Base-by-base conservation (phyloP, 2,888 invertebrate species). In the Laspeyria flexula region DNA sequence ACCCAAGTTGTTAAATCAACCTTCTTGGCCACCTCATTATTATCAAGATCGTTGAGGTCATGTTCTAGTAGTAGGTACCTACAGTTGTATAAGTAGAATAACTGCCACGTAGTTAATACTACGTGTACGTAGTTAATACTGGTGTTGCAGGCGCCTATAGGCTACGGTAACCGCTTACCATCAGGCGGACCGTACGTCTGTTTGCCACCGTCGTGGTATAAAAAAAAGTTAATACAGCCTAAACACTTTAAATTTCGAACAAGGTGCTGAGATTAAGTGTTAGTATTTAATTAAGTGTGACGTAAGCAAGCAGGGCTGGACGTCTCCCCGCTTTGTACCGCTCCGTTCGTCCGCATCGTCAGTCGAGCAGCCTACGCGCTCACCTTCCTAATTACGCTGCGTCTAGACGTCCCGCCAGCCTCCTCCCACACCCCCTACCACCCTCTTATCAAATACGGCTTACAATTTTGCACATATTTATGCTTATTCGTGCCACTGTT, bases 331-430 rank as follows among this genome's bases (percentile, higher is more conserved):
- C 73, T 60, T 73, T 69, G 73, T 70, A 73, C 71, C 68, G 70
- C 55, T 68, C 57, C 63, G 58, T 67, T 71, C 60, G 65, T 69
- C 77, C 58, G 60, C 56, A 37, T 70, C 44, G 68, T 51, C 58
- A 50, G 54, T 48, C 63, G 65, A 69, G 63, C 79, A 77, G 86
- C 89, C 87, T 87, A 86, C 86, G 77, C 81, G 80, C 83, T 88
- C 77, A 88, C 90, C 90, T 89, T 87, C 86, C 85, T 90, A 90
- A 91, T 91, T 85, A 85, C 85, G 72, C 81, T 81, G 77, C 77
- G 91, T 90, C 90, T 90, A 91, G 90, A 90, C 90, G 78, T 78
- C 82, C 85, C 85, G 76, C 81, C 80, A 79, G 80, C 79, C 79
- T 73, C 79, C 78, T 66, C 73, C 70, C 74, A 66, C 65, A 71